Conservation (phyloP, 1,140 invertebrate species). For the Luehdorfia chinensis region DNA sequence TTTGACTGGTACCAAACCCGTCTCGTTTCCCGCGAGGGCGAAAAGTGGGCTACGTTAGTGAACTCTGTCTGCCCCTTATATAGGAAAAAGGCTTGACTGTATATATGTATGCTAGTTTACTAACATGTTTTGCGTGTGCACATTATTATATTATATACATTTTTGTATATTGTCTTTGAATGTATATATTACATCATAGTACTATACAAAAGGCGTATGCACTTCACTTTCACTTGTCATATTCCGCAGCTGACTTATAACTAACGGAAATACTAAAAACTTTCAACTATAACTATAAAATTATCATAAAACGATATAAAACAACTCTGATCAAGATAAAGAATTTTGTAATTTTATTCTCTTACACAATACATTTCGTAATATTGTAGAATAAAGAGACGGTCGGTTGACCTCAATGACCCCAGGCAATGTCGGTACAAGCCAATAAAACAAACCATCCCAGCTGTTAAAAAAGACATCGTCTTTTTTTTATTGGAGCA, state of each 20-base stretch:
- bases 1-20: too few relatives aligned
- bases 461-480: conserved; percentile 1
- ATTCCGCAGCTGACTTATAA: neutral
- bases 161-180: too few relatives aligned
- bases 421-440: neutral
- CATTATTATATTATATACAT: too few relatives aligned
- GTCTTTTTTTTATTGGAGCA: neutral
- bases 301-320: conserved; percentile 11
- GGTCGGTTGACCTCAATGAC: conserved; percentile 14
- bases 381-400: conserved; percentile 2
- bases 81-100: too few relatives aligned
- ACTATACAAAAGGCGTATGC: too few relatives aligned
- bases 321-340: conserved; percentile 10
- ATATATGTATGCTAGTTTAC: too few relatives aligned
- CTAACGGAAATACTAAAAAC: neutral
- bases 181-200: too few relatives aligned
- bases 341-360: conserved; percentile 1
- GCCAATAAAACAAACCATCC: neutral
- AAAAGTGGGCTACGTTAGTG: too few relatives aligned
- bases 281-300: conserved; percentile 1
- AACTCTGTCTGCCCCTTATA: too few relatives aligned
- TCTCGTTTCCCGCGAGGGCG: too few relatives aligned
- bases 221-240: neutral
- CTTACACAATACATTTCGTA: conserved; percentile 13
- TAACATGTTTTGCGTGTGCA: too few relatives aligned